Percentiles rank a stretch among this genome's conserved stretches.
Evolutionary conservation across 2,888 invertebrate species (phyloP).

Genomic region (Pristionchus maxplancki): DNA sequence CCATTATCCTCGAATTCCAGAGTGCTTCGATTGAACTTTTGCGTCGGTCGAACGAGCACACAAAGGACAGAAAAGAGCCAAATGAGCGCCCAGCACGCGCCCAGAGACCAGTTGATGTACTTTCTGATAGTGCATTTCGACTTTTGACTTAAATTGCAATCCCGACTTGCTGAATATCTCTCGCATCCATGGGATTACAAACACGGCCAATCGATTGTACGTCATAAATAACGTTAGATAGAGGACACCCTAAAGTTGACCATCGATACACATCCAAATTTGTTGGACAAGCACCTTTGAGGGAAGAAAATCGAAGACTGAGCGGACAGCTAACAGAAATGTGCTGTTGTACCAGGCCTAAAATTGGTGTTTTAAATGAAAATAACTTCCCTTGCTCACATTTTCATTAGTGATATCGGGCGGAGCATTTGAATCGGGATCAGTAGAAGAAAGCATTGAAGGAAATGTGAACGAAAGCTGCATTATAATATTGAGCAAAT

Average conservation of each 20-base stretch:
- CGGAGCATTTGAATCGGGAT: background rate
- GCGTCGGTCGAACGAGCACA: background rate
- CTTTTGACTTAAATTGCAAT: too few relatives aligned
- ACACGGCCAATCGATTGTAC: background rate
- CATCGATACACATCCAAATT: too few relatives aligned
- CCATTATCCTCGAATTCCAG: background rate
- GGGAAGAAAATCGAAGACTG: conserved; percentile 2
- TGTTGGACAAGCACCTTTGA: background rate
- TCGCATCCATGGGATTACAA: background rate
- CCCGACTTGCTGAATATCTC: background rate
- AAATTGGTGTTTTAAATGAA: background rate
- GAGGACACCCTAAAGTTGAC: background rate
- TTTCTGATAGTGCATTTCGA: too few relatives aligned
- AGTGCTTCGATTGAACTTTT: background rate
- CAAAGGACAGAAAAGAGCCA: background rate
- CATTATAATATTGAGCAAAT: background rate
- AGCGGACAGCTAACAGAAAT: background rate
- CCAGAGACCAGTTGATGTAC: background rate
- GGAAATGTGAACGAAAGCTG: background rate
- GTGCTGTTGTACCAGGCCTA: background rate
- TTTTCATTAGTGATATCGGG: background rate
- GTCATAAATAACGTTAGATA: background rate
- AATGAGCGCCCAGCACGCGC: background rate
- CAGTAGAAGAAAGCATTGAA: background rate
- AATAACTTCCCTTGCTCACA: too few relatives aligned